phyloP scores from a whole-genome alignment of 2,888 invertebrate genomes.

The Amiota mariae region DNA sequence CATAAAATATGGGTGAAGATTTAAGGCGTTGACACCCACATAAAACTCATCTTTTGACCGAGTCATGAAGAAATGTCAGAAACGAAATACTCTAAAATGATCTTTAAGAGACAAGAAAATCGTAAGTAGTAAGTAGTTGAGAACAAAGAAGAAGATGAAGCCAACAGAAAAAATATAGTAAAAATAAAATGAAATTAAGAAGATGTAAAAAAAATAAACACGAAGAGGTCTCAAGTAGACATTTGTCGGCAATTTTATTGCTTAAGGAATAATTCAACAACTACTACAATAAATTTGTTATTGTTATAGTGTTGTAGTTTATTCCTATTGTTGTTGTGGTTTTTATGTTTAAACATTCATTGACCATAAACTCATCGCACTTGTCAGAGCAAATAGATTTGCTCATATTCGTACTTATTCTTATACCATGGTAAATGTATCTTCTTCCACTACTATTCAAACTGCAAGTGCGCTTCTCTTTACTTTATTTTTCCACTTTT shows the following conservation, averaged over 20 bases:
- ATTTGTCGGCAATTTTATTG: conserved; percentile 23
- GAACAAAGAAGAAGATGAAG: too few relatives aligned
- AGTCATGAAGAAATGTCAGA: not conserved
- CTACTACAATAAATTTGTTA: too few relatives aligned
- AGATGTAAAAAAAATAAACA: not conserved
- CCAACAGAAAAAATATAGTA: not conserved
- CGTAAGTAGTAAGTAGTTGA: too few relatives aligned
- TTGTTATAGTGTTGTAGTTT: not conserved
- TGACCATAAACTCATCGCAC: conserved; percentile 29
- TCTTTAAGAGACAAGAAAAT: not conserved
- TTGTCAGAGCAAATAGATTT: conserved; percentile 14
- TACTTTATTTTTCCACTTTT: not conserved
- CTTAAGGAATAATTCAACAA: not conserved
- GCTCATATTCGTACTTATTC: not conserved
- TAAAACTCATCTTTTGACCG: conserved; percentile 7
- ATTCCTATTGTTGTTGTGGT: not conserved
- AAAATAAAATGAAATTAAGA: not conserved
- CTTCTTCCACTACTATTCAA: not conserved
- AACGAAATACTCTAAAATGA: not conserved
- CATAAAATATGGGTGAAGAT: conserved; percentile 27
- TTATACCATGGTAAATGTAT: not conserved
- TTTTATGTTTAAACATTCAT: conserved; percentile 19
- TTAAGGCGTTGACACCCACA: conserved; percentile 9
- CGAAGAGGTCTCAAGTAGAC: conserved; percentile 14
- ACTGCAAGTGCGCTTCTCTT: conserved; percentile 13